phyloP scores from a whole-genome alignment of 2,113 vertebrate genomes.

The Erythrocercus mccallii region DNA sequence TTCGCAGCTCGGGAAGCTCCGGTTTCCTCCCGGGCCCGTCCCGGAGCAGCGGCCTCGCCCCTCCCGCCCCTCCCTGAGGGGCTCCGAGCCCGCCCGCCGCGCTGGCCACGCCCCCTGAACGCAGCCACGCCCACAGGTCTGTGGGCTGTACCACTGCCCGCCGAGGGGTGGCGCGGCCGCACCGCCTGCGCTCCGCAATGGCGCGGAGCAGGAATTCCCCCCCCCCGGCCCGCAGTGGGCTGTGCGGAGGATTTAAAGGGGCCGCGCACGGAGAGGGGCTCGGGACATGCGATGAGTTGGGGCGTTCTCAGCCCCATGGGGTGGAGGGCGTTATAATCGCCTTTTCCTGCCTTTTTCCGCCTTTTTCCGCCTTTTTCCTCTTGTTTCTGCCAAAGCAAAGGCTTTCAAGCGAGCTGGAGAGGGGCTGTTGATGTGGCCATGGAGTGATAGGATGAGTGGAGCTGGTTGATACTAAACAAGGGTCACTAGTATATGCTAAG shows the following conservation, averaged over 20 bases:
- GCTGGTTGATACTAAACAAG: neutral
- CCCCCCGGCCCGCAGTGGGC: rapidly evolving
- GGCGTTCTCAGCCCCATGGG: neutral
- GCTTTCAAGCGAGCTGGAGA: neutral
- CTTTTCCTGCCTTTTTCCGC: no score
- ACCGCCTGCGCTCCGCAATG: rapidly evolving
- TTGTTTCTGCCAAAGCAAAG: neutral
- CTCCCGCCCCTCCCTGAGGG: rapidly evolving
- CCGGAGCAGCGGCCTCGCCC: neutral
- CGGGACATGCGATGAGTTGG: neutral
- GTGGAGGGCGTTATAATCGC: neutral
- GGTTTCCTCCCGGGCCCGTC: neutral
- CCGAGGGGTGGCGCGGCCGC: neutral
- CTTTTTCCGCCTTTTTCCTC: rapidly evolving
- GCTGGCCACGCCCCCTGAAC: neutral
- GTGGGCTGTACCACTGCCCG: neutral
- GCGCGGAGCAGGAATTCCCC: rapidly evolving
- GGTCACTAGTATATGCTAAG: no score
- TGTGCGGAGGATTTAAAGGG: neutral
- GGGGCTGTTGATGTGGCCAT: rapidly evolving
- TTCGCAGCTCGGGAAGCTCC: no score
- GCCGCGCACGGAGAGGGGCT: rapidly evolving
- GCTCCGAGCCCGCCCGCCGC: neutral
- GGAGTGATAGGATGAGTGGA: neutral
- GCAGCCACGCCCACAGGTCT: rapidly evolving